phyloP scores from a whole-genome alignment of 2,113 vertebrate genomes.

The Anguilla japonica region DNA sequence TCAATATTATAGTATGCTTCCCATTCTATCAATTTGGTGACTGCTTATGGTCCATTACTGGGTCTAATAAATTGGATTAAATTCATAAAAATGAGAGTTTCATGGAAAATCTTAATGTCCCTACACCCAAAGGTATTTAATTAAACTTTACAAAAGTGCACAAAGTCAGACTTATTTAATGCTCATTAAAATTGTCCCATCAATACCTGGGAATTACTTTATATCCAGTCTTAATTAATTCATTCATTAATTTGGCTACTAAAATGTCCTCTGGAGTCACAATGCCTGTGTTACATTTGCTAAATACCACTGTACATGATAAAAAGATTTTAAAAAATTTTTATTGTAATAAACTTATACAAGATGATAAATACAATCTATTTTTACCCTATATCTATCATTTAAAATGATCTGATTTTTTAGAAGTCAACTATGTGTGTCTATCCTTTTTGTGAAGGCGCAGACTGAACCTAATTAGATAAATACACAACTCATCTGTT shows the following conservation, averaged over 20 bases:
- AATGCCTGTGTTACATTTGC: background rate
- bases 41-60: slow-evolving; percentile 68
- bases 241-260: slow-evolving; percentile 3
- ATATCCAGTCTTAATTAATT: slow-evolving; percentile 6
- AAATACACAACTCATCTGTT: slow-evolving; percentile 5
- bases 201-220: slow-evolving; percentile 40
- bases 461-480: slow-evolving; percentile 6
- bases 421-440: background rate
- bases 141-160: slow-evolving; percentile 48
- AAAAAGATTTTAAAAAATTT: too few relatives aligned
- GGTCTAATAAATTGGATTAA: slow-evolving; percentile 66
- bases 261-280: background rate
- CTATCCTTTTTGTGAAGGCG: background rate
- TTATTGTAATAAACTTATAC: background rate
- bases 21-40: slow-evolving; percentile 68
- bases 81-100: slow-evolving; percentile 50
- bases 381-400: background rate
- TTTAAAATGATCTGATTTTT: background rate
- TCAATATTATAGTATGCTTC: slow-evolving; percentile 70
- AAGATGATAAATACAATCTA: background rate
- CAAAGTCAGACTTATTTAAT: slow-evolving; percentile 43
- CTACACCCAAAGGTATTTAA: slow-evolving; percentile 61
- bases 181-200: slow-evolving; percentile 38
- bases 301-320: background rate
- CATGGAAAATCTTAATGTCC: slow-evolving; percentile 59